Evolutionary conservation across 2,888 invertebrate species (phyloP).

Genomic region (Caenorhabditis imperialis): DNA sequence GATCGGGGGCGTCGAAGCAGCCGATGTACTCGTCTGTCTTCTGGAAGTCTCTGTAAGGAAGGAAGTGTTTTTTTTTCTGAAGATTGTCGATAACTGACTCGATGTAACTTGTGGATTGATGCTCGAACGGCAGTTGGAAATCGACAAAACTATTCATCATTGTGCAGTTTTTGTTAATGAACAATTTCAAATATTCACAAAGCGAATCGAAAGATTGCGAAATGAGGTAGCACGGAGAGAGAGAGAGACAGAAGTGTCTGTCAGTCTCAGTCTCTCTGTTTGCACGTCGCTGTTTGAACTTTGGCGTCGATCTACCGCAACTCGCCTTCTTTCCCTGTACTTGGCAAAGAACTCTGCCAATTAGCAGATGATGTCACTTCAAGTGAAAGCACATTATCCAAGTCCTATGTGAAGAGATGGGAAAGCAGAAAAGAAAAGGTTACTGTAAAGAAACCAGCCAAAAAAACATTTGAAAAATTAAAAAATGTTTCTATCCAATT

Average conservation of each 20-base stretch:
- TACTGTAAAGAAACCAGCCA: too few relatives aligned
- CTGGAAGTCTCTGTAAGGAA: too few relatives aligned
- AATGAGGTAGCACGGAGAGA: conserved; percentile 8
- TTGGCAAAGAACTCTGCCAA: conserved; percentile 10
- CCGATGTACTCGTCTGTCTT: too few relatives aligned
- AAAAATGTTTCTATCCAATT: too few relatives aligned
- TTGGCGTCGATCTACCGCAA: conserved; percentile 15
- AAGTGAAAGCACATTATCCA: too few relatives aligned
- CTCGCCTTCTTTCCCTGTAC: conserved; percentile 12
- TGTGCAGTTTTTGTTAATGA: background rate
- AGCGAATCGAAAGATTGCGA: conserved; percentile 32
- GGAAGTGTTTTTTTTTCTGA: conserved; percentile 5
- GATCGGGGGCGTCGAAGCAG: background rate
- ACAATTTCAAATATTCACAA: too few relatives aligned
- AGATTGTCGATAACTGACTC: background rate
- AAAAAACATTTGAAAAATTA: too few relatives aligned
- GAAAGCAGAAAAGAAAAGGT: too few relatives aligned
- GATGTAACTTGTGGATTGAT: background rate
- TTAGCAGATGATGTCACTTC: conserved; percentile 18
- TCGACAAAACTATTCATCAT: background rate
- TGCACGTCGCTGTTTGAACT: conserved; percentile 25
- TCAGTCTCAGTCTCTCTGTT: conserved; percentile 32
- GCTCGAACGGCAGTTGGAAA: too few relatives aligned
- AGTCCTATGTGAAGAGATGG: too few relatives aligned
- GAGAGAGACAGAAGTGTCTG: background rate